These are phyloP conservation scores for Leptothorax acervorum DNA, from an alignment of 2,888 invertebrate genomes.

Conservation along the genomic window DNA sequence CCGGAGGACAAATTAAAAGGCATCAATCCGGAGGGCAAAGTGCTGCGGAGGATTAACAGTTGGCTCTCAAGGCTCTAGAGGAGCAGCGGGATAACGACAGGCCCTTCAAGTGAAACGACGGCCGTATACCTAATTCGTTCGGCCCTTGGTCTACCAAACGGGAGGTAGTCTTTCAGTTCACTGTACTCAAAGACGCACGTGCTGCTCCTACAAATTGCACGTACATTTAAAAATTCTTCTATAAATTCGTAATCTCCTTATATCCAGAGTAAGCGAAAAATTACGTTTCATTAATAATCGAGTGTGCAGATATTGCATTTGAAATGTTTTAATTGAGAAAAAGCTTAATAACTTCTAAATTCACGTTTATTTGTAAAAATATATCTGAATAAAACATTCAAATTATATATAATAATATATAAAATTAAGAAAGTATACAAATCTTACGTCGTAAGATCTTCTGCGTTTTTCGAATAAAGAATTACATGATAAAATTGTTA, in stretches of 20 bases:
- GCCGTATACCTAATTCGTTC: slow-evolving; percentile 65
- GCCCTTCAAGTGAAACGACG: slow-evolving; percentile 66
- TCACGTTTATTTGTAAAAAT: neutral
- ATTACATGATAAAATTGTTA: neutral
- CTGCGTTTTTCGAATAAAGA: neutral
- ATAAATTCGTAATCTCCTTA: slow-evolving; percentile 36
- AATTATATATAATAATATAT: neutral
- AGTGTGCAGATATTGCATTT: neutral
- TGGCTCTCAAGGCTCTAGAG: slow-evolving; percentile 61
- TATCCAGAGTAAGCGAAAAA: neutral
- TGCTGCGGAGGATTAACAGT: slow-evolving; percentile 70
- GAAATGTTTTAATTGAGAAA: neutral
- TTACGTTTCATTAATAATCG: slow-evolving; percentile 8
- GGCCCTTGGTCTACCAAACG: slow-evolving; percentile 50
- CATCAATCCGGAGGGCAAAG: slow-evolving; percentile 76
- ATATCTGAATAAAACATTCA: neutral
- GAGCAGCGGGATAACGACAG: slow-evolving; percentile 49
- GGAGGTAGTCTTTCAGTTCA: slow-evolving; percentile 17
- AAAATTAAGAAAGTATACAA: neutral
- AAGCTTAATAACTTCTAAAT: neutral
- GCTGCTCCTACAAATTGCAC: slow-evolving; percentile 26
- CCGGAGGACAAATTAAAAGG: slow-evolving; percentile 81
- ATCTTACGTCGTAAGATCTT: neutral
- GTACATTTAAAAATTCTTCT: slow-evolving; percentile 10
- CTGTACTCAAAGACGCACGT: slow-evolving; percentile 20